Conservation (phyloP, 2,797 vertebrate species). For the Vespertilio murinus region DNA sequence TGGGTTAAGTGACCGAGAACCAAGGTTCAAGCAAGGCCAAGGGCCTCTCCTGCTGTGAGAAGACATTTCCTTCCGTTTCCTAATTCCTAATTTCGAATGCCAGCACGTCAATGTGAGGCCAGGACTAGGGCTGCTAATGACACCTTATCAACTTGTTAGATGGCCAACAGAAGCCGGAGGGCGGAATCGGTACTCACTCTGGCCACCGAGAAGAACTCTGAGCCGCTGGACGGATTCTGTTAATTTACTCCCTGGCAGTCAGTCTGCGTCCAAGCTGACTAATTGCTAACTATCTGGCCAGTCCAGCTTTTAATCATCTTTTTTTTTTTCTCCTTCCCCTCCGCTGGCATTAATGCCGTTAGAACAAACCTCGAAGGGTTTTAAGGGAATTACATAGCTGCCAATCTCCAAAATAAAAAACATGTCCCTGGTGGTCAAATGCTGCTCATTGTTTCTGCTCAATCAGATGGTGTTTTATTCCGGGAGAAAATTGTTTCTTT, state of each 20-base stretch:
- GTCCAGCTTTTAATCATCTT: background rate
- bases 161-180: background rate
- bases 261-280: background rate
- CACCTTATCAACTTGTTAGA: background rate
- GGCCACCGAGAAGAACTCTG: background rate
- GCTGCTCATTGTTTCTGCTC: background rate
- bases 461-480: constrained; percentile 38
- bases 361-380: background rate
- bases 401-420: constrained; percentile 42
- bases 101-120: background rate
- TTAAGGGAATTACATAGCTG: constrained; percentile 33
- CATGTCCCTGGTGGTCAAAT: constrained; percentile 18
- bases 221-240: background rate
- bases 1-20: background rate
- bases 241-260: background rate
- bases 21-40: background rate
- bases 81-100: background rate
- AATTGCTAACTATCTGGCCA: constrained; percentile 1
- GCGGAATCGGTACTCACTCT: background rate
- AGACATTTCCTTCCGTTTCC: background rate
- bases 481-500: constrained; percentile 33
- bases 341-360: background rate
- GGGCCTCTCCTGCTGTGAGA: background rate
- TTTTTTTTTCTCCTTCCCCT: too few relatives aligned
- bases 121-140: background rate